A percentile compares a stretch with the other conserved stretches of the same genome.
Conservation (phyloP, 1,140 invertebrate species). For the Drepana arcuata region DNA sequence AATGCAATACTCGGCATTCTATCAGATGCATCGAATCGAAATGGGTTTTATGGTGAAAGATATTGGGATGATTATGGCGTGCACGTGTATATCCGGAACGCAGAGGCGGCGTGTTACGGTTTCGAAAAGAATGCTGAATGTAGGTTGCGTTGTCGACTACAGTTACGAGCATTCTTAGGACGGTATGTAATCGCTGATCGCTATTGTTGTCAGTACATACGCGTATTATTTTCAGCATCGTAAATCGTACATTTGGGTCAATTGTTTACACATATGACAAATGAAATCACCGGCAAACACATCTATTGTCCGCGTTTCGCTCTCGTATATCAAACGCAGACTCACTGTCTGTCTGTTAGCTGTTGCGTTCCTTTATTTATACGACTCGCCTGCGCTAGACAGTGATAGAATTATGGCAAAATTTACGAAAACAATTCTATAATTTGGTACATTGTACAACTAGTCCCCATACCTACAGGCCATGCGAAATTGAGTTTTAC, state of each 20-base stretch:
- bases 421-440: too few species aligned
- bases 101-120: constrained; percentile 65
- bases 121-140: constrained; percentile 69
- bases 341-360: too few species aligned
- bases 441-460: too few species aligned
- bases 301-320: too few species aligned
- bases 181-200: constrained; percentile 43
- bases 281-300: too few species aligned
- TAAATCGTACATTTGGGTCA: constrained; percentile 13
- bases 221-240: constrained; percentile 17
- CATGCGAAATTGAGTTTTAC: too few species aligned
- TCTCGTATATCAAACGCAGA: too few species aligned
- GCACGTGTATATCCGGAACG: constrained; percentile 54
- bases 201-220: constrained; percentile 44
- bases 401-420: too few species aligned
- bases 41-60: constrained; percentile 38
- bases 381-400: too few species aligned
- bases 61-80: constrained; percentile 49
- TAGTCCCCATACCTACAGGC: too few species aligned
- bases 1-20: constrained; percentile 44
- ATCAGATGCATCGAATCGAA: constrained; percentile 22
- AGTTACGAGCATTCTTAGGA: constrained; percentile 56
- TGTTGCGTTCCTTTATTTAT: too few species aligned
- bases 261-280: too few species aligned
- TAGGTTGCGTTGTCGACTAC: constrained; percentile 63